Percentiles rank a stretch among this genome's conserved stretches.
Conservation (phyloP, 2,113 vertebrate genomes). For the Ptychochromis oligacanthus region DNA sequence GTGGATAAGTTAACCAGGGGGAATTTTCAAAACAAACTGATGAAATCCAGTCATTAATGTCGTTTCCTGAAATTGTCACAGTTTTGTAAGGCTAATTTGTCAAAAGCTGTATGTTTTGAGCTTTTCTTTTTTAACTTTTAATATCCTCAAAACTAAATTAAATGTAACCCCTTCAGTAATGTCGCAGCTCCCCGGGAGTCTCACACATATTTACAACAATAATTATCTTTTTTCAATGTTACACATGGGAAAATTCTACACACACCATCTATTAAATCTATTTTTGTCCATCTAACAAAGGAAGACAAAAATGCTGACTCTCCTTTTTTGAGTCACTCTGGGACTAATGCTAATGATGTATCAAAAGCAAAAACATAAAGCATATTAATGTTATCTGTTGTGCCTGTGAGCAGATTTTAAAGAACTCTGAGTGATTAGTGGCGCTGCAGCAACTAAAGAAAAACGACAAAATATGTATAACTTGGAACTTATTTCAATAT, state of each 20-base stretch:
- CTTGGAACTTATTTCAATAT: not conserved
- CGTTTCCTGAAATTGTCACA: not conserved
- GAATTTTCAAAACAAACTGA: constrained; percentile 2
- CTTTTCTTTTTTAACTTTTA: not conserved
- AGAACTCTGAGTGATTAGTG: not conserved
- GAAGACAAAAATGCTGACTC: not conserved
- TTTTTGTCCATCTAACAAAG: not conserved
- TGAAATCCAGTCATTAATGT: constrained; percentile 8
- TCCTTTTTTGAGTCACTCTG: not conserved
- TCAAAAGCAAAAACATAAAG: not conserved
- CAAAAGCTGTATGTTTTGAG: not conserved
- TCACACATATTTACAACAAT: not conserved
- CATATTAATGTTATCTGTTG: not conserved
- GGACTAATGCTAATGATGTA: not conserved
- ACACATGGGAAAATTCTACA: not conserved
- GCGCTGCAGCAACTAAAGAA: not conserved
- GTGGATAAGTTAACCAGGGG: not conserved
- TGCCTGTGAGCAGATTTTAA: not conserved
- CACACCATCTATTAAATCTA: not conserved
- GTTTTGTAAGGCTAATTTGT: not conserved
- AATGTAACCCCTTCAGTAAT: constrained; percentile 5
- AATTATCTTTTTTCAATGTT: not conserved
- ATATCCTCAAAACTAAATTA: not conserved
- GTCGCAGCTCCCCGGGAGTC: not conserved
- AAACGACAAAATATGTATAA: not conserved